Evolutionary conservation across 2,797 vertebrate species (phyloP), one percentile per base, ranked within the genome.

Genomic region (Gorsachius magnificus): DNA sequence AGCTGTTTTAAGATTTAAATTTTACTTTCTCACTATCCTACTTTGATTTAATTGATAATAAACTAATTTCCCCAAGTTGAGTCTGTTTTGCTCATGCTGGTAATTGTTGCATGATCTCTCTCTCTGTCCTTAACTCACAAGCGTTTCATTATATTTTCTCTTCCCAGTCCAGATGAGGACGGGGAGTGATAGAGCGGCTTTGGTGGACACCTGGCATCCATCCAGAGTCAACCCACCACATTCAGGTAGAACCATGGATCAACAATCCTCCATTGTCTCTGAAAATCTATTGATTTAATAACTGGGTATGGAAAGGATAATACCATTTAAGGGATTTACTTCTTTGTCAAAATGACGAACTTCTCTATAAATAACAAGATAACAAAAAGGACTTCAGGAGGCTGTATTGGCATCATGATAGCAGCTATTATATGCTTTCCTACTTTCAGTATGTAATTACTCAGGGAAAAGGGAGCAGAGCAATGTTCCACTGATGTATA

Each of bases 381-480:
- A 81, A 83, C 26, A 83, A 89, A 96, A 92, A 95, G 75, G 35
- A 86, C 45, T 96, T 94, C 56, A 96, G 57, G 80, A 91, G 58
- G 33, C 61, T 72, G 46, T 64, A 93, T 35, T 76, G 58, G 56
- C 69, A 96, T 90, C 38, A 68, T 96, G 74, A 97, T 94, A 96
- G 86, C 84, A 93, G 82, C 57, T 97, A 87, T 96, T 95, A 84
- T 94, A 96, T 68, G 54, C 68, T 94, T 90, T 90, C 50, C 65
- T 93, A 53, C 76, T 83, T 97, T 88, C 93, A 87, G 76, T 84
- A 43, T 94, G 74, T 78, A 96, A 89, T 97, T 97, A 97, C 60
- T 45, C 26, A 87, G 36, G 29, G 19, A 93, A 70, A 76, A 96
- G 81, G 89, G 77, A 95, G 31, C 43, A 94, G 57, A 94, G 24